These are phyloP conservation scores for Etheostoma nigrum DNA, from an alignment of 2,797 vertebrate species.

Conservation along the genomic window DNA sequence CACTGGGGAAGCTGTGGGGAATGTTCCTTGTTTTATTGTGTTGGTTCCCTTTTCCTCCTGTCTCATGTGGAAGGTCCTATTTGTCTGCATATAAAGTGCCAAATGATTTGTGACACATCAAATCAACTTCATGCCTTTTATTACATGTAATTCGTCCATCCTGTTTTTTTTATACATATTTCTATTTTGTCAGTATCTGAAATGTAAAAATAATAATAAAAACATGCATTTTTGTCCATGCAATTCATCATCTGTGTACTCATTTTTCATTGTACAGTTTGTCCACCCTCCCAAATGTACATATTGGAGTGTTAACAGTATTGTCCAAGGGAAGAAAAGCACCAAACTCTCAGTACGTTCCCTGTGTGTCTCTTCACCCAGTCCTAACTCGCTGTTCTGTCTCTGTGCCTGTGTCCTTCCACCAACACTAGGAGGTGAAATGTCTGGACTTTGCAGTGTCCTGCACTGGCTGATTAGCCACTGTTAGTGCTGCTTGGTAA, in stretches of 20 bases:
- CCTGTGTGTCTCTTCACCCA: constrained; percentile 12
- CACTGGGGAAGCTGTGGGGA: background rate
- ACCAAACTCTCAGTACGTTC: background rate
- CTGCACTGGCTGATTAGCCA: constrained; percentile 89
- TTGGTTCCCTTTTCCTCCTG: background rate
- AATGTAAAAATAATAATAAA: constrained; percentile 32
- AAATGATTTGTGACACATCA: background rate
- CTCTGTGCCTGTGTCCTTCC: constrained; percentile 51
- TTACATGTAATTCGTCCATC: background rate
- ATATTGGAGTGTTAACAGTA: background rate
- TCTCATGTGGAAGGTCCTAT: background rate
- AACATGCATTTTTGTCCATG: constrained; percentile 22
- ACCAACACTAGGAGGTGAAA: constrained; percentile 87
- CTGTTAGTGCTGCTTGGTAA: constrained; percentile 86
- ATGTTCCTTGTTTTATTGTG: background rate
- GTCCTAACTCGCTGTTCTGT: constrained; percentile 58
- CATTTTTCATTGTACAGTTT: constrained; percentile 26
- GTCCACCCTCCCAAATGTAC: background rate
- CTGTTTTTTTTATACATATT: constrained; percentile 18
- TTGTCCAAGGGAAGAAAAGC: background rate
- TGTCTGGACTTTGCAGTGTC: constrained; percentile 94
- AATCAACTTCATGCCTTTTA: background rate
- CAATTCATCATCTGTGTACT: constrained; percentile 19
- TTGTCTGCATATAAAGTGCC: constrained; percentile 18
- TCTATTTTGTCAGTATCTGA: constrained; percentile 19